Percentiles rank a stretch among this genome's conserved stretches.
These are phyloP conservation scores for Pseudomyrmex sp. DNA, from an alignment of 1,140 invertebrate genomes.

Conservation along the genomic window DNA sequence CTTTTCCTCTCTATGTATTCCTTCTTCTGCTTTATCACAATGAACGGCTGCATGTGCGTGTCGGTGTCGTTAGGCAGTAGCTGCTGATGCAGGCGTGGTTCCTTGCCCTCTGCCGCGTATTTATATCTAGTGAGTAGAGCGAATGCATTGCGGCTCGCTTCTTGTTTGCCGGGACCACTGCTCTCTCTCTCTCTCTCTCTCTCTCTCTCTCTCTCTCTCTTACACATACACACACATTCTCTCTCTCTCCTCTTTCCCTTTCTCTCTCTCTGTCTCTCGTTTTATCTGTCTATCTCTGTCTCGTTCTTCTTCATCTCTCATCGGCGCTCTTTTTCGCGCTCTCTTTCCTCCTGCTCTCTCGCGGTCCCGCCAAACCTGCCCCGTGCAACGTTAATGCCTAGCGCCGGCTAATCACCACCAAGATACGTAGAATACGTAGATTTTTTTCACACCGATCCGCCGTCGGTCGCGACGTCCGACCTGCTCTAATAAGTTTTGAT, in stretches of 20 bases:
- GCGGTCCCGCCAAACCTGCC: constrained; percentile 72
- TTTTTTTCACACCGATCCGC: constrained; percentile 56
- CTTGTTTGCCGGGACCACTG: constrained; percentile 73
- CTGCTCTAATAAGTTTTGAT: constrained; percentile 44
- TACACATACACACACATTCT: background rate
- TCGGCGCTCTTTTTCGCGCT: background rate
- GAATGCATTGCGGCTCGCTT: constrained; percentile 76
- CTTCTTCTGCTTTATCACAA: constrained; percentile 77
- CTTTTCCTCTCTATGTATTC: constrained; percentile 22
- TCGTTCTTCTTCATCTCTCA: background rate
- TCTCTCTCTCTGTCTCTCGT: background rate
- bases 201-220: background rate
- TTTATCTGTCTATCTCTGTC: background rate
- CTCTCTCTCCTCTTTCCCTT: background rate
- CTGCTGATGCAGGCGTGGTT: constrained; percentile 76
- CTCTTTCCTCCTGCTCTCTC: background rate
- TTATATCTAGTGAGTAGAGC: constrained; percentile 77
- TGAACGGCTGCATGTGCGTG: constrained; percentile 78
- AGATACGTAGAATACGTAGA: constrained; percentile 40
- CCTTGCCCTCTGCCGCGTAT: constrained; percentile 77
- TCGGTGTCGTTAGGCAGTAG: constrained; percentile 77
- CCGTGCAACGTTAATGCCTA: constrained; percentile 71
- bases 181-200: constrained; percentile 45
- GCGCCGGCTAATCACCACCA: constrained; percentile 74
- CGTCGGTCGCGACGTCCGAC: constrained; percentile 13